Base-by-base conservation (phyloP, 35 echinoderm and acorn worm species). In the Apostichopus californicus region DNA sequence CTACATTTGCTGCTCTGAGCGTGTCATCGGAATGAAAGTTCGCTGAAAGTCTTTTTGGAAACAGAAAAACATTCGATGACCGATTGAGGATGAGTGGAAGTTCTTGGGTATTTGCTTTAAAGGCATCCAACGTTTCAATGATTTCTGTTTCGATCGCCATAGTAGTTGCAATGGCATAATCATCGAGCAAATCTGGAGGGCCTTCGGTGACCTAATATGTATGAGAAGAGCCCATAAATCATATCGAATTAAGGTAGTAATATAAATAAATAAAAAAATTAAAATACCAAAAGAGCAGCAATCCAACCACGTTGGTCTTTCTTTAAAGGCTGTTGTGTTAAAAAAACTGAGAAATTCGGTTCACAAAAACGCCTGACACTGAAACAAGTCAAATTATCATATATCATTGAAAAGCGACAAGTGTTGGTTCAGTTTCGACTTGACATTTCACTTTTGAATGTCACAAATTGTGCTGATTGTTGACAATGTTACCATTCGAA, bases 101-200 rank as follows among this genome's bases (percentile, higher is more conserved):
- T 21, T 28, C 58, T 46, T 86, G 83, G 21, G 56, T 56, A 24
- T 46, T 46, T 4, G 3, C 34, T 46, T 46, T 46, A 46, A 46
- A 46, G 3, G 34, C 2, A 2, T 46, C 83, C n/a, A 86, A 86
- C 20, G 55, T 57, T 21, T 55, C 64, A 4, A 8, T 68, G 10
- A 17, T 60, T 65, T 57, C 53, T 28, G 55, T 25, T 21, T 65
- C 24, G 14, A 2, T 55, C n/a, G 83, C 13, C n/a, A 14, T 15
- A 46, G 20, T 86, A 86, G 83, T 86, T 15, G 83, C 83, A n/a
- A 86, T 86, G 18, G 53, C 83, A 55, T 57, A 58, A 13, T 55
- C 83, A 86, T 57, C 53, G 5, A 86, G 56, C 83, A 86, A 57
- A 5, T 9, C 55, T 6, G 83, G 14, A 59, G 28, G 5, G 1